These are phyloP conservation scores for Bradypus variegatus DNA, from an alignment of 2,797 vertebrate species.

Conservation along the genomic window DNA sequence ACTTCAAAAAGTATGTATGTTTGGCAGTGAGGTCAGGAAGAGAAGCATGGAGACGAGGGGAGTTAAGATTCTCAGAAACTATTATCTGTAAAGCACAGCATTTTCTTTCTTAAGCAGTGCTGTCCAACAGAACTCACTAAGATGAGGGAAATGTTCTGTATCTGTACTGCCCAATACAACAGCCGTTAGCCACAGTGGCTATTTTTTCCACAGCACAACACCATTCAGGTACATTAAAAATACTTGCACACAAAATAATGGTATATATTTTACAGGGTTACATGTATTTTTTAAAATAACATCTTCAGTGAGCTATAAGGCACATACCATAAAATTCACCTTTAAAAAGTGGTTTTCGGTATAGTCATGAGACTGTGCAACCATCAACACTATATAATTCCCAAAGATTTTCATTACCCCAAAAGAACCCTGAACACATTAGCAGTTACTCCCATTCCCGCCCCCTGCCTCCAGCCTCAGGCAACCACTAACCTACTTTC, in stretches of 20 bases:
- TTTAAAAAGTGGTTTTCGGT: neutral
- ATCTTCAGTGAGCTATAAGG: neutral
- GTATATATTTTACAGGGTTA: neutral
- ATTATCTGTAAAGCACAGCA: neutral
- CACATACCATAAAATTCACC: neutral
- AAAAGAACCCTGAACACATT: neutral
- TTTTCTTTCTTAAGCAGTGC: neutral
- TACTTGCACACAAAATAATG: neutral
- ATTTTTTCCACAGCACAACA: neutral
- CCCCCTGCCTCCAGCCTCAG: neutral
- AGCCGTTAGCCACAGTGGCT: neutral
- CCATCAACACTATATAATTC: neutral
- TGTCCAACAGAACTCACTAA: neutral
- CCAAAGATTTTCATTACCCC: neutral
- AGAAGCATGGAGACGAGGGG: neutral
- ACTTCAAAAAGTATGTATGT: neutral
- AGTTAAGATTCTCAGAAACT: neutral
- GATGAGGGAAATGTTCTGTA: neutral
- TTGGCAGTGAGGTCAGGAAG: neutral
- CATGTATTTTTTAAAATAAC: neutral
- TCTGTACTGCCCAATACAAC: neutral
- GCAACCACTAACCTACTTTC: neutral
- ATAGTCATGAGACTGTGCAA: neutral
- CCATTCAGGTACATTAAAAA: neutral
- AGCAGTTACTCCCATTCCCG: neutral